Evolutionary conservation across 2,113 vertebrate species (phyloP), one percentile per base, ranked within the genome.

Genomic region (Phoenicopterus ruber): DNA sequence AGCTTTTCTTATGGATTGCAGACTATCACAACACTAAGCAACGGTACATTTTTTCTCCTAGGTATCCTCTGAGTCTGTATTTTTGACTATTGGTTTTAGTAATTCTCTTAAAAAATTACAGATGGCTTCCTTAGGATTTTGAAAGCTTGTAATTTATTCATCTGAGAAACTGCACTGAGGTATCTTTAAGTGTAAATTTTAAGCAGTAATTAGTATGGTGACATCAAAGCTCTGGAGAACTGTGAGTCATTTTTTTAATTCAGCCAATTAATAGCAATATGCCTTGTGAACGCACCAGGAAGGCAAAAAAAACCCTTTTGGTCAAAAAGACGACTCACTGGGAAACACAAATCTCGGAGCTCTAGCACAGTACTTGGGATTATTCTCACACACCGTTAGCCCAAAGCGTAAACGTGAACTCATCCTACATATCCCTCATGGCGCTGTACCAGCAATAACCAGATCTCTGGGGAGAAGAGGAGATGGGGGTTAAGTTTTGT

Each of bases 101-200:
- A 82, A 67, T 69, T 55, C 36, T 49, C 25, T 92, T 69, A 63
- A 71, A 93, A 79, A n/a, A 90, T 31, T 85, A 85, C 62, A 72
- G 26, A 31, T 28, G 7, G 31, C 44, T 91, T 82, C 88, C 58
- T 57, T 21, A 14, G 42, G 80, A 92, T 88, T 90, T 88, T 3
- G 29, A 92, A 94, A 95, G 71, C 87, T 90, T 83, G 54, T 69
- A n/a, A 88, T 90, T 79, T 90, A 86, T 52, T 94, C 63, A 94
- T 65, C 54, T 46, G 46, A 62, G 67, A 61, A 88, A 58, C 59
- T 44, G 67, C 82, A 82, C 40, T 22, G 79, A 95, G 50, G 50
- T 54, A 73, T 32, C 76, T 92, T 72, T 55, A 92, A 86, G 42
- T 73, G 62, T 78, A 92, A 92, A 82, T 88, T 77, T 92, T 73